Evolutionary conservation across 2,113 vertebrate species (phyloP), one percentile per base, ranked within the genome.

Genomic region (Limanda limanda): DNA sequence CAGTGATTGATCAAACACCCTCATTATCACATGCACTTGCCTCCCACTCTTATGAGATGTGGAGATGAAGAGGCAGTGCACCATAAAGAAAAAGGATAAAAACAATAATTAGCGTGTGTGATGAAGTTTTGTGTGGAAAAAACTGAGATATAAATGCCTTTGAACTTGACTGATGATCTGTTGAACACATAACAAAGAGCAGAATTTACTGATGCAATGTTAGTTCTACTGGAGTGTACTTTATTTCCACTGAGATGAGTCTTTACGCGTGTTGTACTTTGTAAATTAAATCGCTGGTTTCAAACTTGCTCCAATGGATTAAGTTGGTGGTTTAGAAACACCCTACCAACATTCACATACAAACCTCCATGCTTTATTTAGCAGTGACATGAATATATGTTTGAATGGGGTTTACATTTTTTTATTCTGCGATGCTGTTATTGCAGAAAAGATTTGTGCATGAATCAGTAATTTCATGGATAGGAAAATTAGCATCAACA

Each of bases 11-110:
- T 82, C 66, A 82, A 77, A 77, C 65, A 77, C 15, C 23, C 51
- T n/a, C 64, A 62, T 74, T 51, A 83, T 48, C 17, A 57, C 52
- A 72, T 73, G 67, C 35, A 21, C 61, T 56, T 52, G 27, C 58
- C 68, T 85, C 54, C 61, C 65, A 74, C 78, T 79, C 61, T 66
- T 60, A 57, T 13, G 59, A 37, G 40, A 77, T 31, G 74, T 78
- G 15, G 73, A 67, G 70, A 78, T 83, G 63, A 68, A 75, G 18
- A 74, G 51, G 45, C 67, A 70, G 54, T 21, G 55, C 47, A 52
- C 57, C 35, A 47, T 60, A 67, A 55, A 71, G 47, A 54, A 79
- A 62, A 37, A 24, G 60, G 45, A 68, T 18, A 45, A 71, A 78
- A 71, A 59, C 40, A 68, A 69, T 78, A 52, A 62, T 72, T 68